These are phyloP conservation scores for Huso huso DNA, from an alignment of 2,797 vertebrate species.

Conservation along the genomic window DNA sequence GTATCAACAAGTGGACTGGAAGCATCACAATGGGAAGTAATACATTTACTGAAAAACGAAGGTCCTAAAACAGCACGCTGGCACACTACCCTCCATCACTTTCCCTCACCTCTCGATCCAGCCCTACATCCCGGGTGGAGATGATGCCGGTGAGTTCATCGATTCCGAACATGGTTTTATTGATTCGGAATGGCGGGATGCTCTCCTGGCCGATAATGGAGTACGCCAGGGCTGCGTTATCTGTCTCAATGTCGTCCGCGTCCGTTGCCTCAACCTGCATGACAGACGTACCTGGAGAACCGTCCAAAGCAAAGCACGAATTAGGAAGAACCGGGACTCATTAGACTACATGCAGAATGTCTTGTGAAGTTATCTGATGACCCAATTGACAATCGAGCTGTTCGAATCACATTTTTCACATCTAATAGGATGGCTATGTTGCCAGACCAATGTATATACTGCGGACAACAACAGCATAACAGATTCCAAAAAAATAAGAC, in stretches of 20 bases:
- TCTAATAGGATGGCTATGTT: no score
- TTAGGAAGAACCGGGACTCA: no score
- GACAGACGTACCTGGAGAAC: constrained; percentile 71
- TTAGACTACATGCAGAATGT: no score
- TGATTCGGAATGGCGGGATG: constrained; percentile 47
- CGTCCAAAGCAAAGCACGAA: background rate
- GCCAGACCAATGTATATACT: no score
- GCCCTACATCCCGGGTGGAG: constrained; percentile 72
- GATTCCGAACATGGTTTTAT: constrained; percentile 77
- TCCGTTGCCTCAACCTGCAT: constrained; percentile 77
- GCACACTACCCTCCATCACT: no score
- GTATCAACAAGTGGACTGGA: background rate
- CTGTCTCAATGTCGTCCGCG: constrained; percentile 78
- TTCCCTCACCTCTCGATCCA: constrained; percentile 79
- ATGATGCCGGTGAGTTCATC: constrained; percentile 77
- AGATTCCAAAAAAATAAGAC: no score
- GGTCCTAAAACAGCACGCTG: no score
- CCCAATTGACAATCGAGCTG: no score
- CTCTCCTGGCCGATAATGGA: constrained; percentile 72
- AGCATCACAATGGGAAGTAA: background rate
- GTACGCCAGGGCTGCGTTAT: constrained; percentile 76
- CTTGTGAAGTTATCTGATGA: no score
- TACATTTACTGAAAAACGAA: no score
- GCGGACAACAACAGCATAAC: no score
- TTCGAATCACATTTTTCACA: no score